Base-by-base conservation (phyloP, 2,797 vertebrate species). In the Halcyon chelicuti region DNA sequence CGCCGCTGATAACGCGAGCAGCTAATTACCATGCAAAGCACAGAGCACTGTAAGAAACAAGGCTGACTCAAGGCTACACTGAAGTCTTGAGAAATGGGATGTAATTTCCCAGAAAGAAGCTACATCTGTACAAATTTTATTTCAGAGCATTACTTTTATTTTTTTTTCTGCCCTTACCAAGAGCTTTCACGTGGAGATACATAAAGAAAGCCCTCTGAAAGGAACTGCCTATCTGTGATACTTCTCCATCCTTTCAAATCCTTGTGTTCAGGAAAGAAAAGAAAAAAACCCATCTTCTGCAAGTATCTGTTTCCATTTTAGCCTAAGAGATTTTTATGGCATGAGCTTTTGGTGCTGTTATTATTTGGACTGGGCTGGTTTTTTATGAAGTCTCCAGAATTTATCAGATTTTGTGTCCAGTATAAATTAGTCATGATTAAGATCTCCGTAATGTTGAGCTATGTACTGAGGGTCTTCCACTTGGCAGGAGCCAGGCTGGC, bases 11-110 rank as follows among this genome's bases (percentile, higher is more conserved):
- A 97, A 95, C 86, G 8, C 7, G 62, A 88, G 88, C 78, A 92
- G 94, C 97, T 97, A 91, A 97, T 98, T 97, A 94, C 96, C 96
- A 98, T 96, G 96, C 97, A 90, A 88, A 95, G 97, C 98, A 97
- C 98, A 98, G 96, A 92, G 84, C 68, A 9, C 74, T 61, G 83
- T 58, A 84, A 93, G 94, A 89, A 95, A 84, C 76, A 7, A 93
- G 92, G 86, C 93, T 93, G 91, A 94, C 94, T 92, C 97, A 95
- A 97, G 84, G 72, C 93, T 74, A 47, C 47, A 86, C 28, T 10
- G 62, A 81, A 94, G 96, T 94, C 96, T 95, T 78, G 92, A 84
- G 85, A 97, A 97, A 95, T 3, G 40, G 89, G 51, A 93, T 97
- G 93, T 93, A 37, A 66, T 89, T 95, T 87, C 39, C 40, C 7